A percentile compares a stretch with the other conserved stretches of the same genome.
These are phyloP conservation scores for Sphaerophoria taeniata DNA, from an alignment of 2,888 invertebrate species.

Conservation along the genomic window DNA sequence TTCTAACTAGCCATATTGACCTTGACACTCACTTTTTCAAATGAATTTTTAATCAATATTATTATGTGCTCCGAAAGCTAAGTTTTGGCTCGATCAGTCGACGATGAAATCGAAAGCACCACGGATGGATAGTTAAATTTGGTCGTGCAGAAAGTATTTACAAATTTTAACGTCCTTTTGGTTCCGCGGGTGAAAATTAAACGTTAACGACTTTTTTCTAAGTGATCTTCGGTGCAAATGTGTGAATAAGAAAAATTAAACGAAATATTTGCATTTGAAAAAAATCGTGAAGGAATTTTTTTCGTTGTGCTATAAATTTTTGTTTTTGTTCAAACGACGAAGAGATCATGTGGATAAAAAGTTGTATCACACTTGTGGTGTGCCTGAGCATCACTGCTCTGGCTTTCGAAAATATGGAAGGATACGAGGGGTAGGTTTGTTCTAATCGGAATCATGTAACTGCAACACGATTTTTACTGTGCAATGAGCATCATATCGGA, in stretches of 20 bases:
- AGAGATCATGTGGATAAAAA: slow-evolving; percentile 53
- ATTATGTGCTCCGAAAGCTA: slow-evolving; percentile 78
- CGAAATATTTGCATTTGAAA: slow-evolving; percentile 28
- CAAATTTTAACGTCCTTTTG: slow-evolving; percentile 24
- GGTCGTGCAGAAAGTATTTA: slow-evolving; percentile 15
- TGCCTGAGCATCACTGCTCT: slow-evolving; percentile 55
- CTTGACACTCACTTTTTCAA: slow-evolving; percentile 82
- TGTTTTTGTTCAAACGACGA: slow-evolving; percentile 39
- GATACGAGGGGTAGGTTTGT: slow-evolving; percentile 70
- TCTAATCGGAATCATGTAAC: slow-evolving; percentile 23
- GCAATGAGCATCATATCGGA: neutral
- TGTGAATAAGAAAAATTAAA: slow-evolving; percentile 6
- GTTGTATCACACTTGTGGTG: slow-evolving; percentile 58
- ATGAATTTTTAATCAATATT: slow-evolving; percentile 72
- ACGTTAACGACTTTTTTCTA: neutral
- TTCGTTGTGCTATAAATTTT: slow-evolving; percentile 38
- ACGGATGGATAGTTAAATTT: slow-evolving; percentile 76
- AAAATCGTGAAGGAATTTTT: slow-evolving; percentile 40
- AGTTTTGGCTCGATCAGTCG: slow-evolving; percentile 79
- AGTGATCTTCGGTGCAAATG: slow-evolving; percentile 13
- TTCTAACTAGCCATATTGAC: slow-evolving; percentile 76
- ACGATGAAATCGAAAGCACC: slow-evolving; percentile 80
- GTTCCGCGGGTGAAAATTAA: slow-evolving; percentile 41
- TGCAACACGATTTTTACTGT: slow-evolving; percentile 7
- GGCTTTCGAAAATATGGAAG: slow-evolving; percentile 55